Evolutionary conservation across 2,113 vertebrate genomes (phyloP).

Genomic region (Bos javanicus): DNA sequence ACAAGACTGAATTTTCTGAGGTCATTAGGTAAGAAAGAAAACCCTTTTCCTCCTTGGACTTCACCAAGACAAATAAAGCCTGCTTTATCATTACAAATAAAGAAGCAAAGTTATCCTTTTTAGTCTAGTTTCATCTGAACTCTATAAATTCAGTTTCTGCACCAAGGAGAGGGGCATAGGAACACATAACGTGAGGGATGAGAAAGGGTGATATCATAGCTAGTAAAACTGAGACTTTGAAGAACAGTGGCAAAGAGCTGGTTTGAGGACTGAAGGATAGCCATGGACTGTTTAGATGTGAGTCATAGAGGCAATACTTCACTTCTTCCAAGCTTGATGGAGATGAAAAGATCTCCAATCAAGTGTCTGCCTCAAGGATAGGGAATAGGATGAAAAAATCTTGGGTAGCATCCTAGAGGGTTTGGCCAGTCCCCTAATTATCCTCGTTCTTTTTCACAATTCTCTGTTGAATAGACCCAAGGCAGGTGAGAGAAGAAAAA

Average conservation of each 20-base stretch:
- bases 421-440: accelerated
- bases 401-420: no score
- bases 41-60: neutral
- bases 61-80: neutral
- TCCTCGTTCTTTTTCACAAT: neutral
- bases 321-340: neutral
- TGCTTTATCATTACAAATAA: neutral
- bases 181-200: neutral
- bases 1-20: neutral
- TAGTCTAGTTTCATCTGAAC: neutral
- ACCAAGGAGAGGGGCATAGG: neutral
- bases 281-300: neutral
- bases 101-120: neutral
- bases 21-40: neutral
- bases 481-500: neutral
- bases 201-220: no score
- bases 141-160: neutral
- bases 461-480: neutral
- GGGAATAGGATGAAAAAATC: neutral
- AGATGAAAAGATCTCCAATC: neutral
- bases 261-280: neutral
- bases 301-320: neutral
- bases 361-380: neutral
- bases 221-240: neutral
- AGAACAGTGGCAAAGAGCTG: neutral